Percentiles rank a stretch among this genome's conserved stretches.
phyloP scores from a whole-genome alignment of 2,888 invertebrate species.

The Fragum sueziense region DNA sequence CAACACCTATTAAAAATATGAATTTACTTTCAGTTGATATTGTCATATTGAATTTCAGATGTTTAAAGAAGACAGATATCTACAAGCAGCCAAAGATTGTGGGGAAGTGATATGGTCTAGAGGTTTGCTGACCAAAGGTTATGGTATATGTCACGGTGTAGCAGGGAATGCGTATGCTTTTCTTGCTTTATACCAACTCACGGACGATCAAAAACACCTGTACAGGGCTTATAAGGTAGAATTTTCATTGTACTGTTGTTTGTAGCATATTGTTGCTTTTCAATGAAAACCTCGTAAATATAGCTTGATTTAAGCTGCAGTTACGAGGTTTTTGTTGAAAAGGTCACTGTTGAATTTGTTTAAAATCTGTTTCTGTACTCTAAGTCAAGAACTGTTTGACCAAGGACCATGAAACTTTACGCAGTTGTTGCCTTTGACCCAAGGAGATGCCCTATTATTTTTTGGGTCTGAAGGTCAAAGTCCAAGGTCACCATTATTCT shows the following conservation, averaged over 20 bases:
- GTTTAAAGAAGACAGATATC: slow-evolving; percentile 87
- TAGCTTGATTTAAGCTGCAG: not conserved
- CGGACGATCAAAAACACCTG: slow-evolving; percentile 88
- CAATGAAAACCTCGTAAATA: not conserved
- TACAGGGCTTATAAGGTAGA: slow-evolving; percentile 86
- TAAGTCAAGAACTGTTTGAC: too few species aligned
- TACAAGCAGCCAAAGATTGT: slow-evolving; percentile 87
- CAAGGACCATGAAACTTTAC: too few species aligned
- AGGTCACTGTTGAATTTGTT: not conserved
- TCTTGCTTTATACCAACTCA: slow-evolving; percentile 90
- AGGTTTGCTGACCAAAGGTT: slow-evolving; percentile 92
- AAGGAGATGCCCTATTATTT: too few species aligned
- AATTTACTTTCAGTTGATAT: too few species aligned
- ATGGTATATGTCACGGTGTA: slow-evolving; percentile 94
- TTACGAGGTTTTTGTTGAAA: not conserved
- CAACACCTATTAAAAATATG: too few species aligned
- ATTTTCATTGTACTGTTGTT: too few species aligned
- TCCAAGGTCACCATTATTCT: too few species aligned
- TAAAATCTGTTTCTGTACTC: too few species aligned
- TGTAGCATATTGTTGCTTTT: not conserved
- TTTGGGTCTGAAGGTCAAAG: too few species aligned
- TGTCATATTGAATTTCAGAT: slow-evolving; percentile 83
- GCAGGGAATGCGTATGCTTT: slow-evolving; percentile 94
- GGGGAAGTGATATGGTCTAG: slow-evolving; percentile 91
- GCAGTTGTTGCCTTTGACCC: too few species aligned